Evolutionary conservation across 2,797 vertebrate species (phyloP), one percentile per base, ranked within the genome.

Genomic region (Melanotaenia pygmaea): DNA sequence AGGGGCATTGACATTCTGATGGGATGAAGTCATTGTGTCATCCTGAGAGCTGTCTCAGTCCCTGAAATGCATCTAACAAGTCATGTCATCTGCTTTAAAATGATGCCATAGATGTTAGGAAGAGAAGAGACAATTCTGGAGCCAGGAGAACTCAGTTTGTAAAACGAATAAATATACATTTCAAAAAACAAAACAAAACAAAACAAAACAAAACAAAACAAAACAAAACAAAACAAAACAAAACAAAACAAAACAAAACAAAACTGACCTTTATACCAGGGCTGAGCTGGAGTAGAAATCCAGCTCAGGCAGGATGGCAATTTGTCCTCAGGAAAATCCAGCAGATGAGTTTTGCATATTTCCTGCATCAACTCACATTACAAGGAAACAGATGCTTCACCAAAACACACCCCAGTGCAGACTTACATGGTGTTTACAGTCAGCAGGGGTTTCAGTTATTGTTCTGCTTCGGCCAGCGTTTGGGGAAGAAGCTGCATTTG

Each of bases 1-100:
- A 1, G 45, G 72, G 70, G 70, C 56, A 88, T 88, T 91, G 70
- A 82, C 88, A 91, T 91, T 93, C 89, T 88, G 83, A 82, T 75
- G 80, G 71, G 72, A 83, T 89, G 79, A 68, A 82, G 77, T 88
- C 84, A 89, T 61, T 30, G 70, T 83, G 78, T 87, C 76, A 84
- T 74, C 78, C 83, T 69, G 59, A 72, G 51, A 47, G 22, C 59
- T 32, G 40, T 70, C 82, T 71, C 82, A 34, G 70, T 35, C 77
- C 35, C 62, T 11, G 11, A 66, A 68, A 77, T 22, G 1, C 18
- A 64, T 50, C 64, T 20, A 71, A 80, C 74, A 47, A 79, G 67
- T 64, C 66, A 35, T 67, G 73, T 70, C 79, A 65, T 74, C 72
- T 45, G 32, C 3, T 51, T 37, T 63, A 81, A 59, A 54, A 69